Conservation (phyloP, 2,888 invertebrate genomes). For the Eupeodes luniger region DNA sequence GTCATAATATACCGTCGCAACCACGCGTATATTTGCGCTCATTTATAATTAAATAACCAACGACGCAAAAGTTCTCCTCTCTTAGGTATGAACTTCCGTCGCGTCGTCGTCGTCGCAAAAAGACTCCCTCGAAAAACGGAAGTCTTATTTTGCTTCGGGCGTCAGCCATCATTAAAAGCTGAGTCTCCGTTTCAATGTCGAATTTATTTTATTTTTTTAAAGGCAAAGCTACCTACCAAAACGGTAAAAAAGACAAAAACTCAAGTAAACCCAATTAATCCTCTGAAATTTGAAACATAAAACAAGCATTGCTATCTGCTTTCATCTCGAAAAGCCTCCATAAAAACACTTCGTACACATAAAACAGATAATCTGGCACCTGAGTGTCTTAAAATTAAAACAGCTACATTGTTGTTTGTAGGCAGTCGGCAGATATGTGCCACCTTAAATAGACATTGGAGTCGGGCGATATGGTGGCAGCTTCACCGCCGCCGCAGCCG, state of each 20-base stretch:
- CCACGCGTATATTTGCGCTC: conserved; percentile 20
- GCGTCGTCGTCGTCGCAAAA: not conserved
- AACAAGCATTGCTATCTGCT: conserved; percentile 45
- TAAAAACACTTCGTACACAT: conserved; percentile 73
- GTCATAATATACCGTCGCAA: not conserved
- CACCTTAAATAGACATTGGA: conserved; percentile 8
- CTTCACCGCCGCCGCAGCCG: too few species aligned
- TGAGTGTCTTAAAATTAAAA: conserved; percentile 76
- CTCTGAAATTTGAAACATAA: conserved; percentile 67
- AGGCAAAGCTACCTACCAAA: not conserved
- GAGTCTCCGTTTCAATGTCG: conserved; percentile 22
- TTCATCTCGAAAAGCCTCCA: conserved; percentile 44
- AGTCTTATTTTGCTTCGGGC: conserved; percentile 17
- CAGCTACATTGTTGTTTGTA: conserved; percentile 52
- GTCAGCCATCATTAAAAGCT: conserved; percentile 28
- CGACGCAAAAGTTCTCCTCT: not conserved
- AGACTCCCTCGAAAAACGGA: not conserved
- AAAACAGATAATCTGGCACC: conserved; percentile 76
- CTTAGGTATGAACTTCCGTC: not conserved
- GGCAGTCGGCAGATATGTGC: not conserved
- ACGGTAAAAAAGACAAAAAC: conserved; percentile 11
- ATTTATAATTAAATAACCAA: conserved; percentile 43
- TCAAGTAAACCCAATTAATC: conserved; percentile 73
- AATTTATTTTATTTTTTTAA: conserved; percentile 39
- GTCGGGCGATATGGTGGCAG: not conserved